phyloP scores from a whole-genome alignment of 1,140 invertebrate species.

The Odontomachus brunneus region DNA sequence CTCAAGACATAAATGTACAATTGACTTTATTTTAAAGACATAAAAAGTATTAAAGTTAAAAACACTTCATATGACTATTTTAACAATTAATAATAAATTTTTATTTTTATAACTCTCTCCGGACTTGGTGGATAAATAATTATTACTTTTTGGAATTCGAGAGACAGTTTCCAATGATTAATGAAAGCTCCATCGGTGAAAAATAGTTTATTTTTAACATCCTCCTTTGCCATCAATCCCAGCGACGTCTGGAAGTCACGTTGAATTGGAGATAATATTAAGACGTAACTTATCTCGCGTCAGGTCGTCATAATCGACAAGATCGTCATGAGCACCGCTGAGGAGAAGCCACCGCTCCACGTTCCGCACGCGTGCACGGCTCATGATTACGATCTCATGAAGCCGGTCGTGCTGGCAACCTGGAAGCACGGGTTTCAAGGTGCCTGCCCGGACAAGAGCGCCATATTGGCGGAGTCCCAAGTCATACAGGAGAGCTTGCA shows the following conservation, averaged over 20 bases:
- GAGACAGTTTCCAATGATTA: too few relatives aligned
- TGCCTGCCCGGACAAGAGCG: constrained; percentile 95
- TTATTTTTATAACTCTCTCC: too few relatives aligned
- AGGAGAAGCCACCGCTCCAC: constrained; percentile 88
- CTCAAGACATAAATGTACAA: too few relatives aligned
- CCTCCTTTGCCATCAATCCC: too few relatives aligned
- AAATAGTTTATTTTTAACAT: too few relatives aligned
- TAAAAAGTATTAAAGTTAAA: too few relatives aligned
- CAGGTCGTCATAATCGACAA: constrained; percentile 95
- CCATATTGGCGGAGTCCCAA: constrained; percentile 97
- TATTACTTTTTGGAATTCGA: too few relatives aligned
- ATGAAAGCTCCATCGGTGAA: too few relatives aligned
- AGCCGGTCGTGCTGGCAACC: constrained; percentile 96
- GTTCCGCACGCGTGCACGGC: constrained; percentile 92
- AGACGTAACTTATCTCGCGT: constrained; percentile 39
- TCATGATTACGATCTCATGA: constrained; percentile 97
- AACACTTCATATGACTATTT: too few relatives aligned
- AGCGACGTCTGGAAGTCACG: not conserved
- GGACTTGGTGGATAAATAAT: too few relatives aligned
- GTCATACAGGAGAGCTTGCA: constrained; percentile 97
- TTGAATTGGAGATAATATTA: not conserved
- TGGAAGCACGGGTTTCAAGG: constrained; percentile 99
- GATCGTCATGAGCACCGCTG: constrained; percentile 93
- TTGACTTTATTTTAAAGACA: too few relatives aligned
- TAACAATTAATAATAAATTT: too few relatives aligned